These are phyloP conservation scores for Neolamprologus longior DNA, from an alignment of 2,113 vertebrate species.

Conservation along the genomic window DNA sequence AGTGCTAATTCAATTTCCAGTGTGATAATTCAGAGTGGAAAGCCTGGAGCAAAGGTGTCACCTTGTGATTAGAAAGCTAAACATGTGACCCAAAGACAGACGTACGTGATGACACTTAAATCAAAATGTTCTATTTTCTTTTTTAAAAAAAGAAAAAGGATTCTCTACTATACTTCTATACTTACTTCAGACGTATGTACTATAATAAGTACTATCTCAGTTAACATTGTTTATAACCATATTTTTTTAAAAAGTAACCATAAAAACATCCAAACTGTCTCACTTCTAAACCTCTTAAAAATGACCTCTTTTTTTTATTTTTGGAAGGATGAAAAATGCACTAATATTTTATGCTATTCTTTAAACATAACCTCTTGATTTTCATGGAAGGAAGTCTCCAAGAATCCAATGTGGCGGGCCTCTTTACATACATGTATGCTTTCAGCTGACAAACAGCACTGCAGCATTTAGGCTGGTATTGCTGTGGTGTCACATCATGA, in stretches of 20 bases:
- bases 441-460: neutral
- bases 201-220: neutral
- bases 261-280: neutral
- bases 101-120: neutral
- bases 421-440: neutral
- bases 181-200: neutral
- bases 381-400: neutral
- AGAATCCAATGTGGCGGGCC: neutral
- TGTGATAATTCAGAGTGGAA: neutral
- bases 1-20: neutral
- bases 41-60: neutral
- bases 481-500: neutral
- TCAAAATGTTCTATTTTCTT: neutral
- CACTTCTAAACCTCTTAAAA: neutral
- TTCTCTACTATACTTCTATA: neutral
- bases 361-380: neutral
- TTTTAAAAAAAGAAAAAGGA: rapidly evolving
- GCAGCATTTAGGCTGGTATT: neutral
- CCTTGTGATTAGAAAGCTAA: neutral
- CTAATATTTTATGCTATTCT: neutral
- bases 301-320: neutral
- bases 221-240: neutral
- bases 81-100: neutral
- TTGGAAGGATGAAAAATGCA: neutral
- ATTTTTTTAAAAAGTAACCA: neutral